phyloP scores from a whole-genome alignment of 2,113 vertebrate species.

The Xiphorhynchus elegans region DNA sequence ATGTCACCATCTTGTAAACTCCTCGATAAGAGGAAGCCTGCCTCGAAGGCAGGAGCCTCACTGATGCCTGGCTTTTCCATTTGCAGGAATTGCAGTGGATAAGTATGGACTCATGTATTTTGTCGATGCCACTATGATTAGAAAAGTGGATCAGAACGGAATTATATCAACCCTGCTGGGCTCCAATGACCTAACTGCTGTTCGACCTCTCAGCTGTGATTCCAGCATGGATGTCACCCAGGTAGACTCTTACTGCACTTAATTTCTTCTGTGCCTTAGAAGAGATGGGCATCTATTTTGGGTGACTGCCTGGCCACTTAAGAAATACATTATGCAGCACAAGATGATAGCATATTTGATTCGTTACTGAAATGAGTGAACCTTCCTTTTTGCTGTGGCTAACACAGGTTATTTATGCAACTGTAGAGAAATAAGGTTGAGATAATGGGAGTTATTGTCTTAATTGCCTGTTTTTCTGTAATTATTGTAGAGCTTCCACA shows the following conservation, averaged over 20 bases:
- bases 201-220: constrained; percentile 88
- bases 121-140: constrained; percentile 98
- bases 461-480: constrained; percentile 70
- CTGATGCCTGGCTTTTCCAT: constrained; percentile 17
- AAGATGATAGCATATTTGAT: constrained; percentile 12
- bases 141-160: constrained; percentile 98
- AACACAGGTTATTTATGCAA: constrained; percentile 50
- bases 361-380: not conserved
- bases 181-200: constrained; percentile 94
- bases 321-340: constrained; percentile 1
- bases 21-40: not conserved
- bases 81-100: constrained; percentile 94
- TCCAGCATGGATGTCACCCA: constrained; percentile 98
- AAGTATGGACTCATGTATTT: constrained; percentile 99
- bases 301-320: constrained; percentile 36
- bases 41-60: not conserved
- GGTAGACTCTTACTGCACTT: constrained; percentile 73
- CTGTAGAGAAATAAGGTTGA: constrained; percentile 37
- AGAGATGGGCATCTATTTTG: constrained; percentile 27
- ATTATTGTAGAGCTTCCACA: constrained; percentile 64
- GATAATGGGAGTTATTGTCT: constrained; percentile 63
- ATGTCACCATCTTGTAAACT: not conserved
- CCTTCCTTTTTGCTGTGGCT: constrained; percentile 25
- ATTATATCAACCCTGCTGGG: constrained; percentile 98
- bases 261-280: constrained; percentile 20